These are phyloP conservation scores for Melopsittacus undulatus DNA, from an alignment of 2,797 vertebrate species.

Conservation along the genomic window DNA sequence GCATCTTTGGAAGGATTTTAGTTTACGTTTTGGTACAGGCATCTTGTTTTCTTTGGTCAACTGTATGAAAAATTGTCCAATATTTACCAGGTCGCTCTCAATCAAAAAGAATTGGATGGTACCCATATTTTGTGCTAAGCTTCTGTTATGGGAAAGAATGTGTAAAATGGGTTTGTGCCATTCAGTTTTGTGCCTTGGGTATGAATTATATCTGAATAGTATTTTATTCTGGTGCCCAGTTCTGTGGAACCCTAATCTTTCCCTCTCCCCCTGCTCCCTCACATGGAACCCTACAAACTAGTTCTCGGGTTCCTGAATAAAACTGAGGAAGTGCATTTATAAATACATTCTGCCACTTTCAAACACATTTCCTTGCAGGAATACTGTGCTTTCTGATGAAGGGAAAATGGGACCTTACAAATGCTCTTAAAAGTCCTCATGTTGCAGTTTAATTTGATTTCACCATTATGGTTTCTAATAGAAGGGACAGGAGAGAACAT, in stretches of 20 bases:
- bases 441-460: background rate
- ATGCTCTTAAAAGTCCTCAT: background rate
- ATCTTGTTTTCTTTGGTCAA: background rate
- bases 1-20: accelerated
- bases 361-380: background rate
- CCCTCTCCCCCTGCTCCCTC: background rate
- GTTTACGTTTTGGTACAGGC: background rate
- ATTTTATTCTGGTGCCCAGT: background rate
- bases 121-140: background rate
- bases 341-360: background rate
- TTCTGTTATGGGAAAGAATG: background rate
- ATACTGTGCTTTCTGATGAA: background rate
- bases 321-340: background rate
- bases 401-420: background rate
- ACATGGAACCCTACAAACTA: background rate
- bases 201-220: background rate
- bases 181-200: background rate
- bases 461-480: background rate
- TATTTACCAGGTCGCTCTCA: background rate
- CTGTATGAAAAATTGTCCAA: background rate
- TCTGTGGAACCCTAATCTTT: background rate
- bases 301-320: background rate
- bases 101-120: background rate
- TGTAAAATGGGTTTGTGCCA: background rate
- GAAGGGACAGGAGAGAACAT: background rate